A percentile compares a stretch with the other conserved stretches of the same genome.
phyloP scores from a whole-genome alignment of 2,113 vertebrate species.

The Danionella cerebrum region DNA sequence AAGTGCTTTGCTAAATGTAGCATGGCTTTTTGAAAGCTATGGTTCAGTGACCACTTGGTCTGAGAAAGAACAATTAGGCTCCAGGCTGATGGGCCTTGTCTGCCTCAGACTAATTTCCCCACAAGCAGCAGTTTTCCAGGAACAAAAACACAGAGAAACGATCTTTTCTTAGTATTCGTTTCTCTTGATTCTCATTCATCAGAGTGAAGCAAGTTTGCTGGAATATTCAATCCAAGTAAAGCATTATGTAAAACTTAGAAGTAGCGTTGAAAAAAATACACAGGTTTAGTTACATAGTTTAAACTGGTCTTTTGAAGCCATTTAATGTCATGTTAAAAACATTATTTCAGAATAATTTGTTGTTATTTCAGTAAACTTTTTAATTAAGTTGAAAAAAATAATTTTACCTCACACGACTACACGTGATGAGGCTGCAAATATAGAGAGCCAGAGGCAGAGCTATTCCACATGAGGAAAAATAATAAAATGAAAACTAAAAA shows the following conservation, averaged over 20 bases:
- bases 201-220: no score
- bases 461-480: not conserved
- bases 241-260: no score
- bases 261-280: no score
- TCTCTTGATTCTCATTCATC: no score
- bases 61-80: slow-evolving; percentile 5
- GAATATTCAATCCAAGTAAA: no score
- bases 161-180: no score
- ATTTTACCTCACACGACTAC: not conserved
- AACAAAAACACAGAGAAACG: no score
- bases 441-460: not conserved
- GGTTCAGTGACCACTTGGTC: not conserved
- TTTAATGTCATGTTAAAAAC: no score
- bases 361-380: no score
- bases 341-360: not conserved
- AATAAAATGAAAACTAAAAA: not conserved
- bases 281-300: no score
- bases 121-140: not conserved
- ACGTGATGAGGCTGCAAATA: not conserved
- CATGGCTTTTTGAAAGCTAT: not conserved
- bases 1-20: not conserved
- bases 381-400: not conserved
- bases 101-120: not conserved
- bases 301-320: not conserved
- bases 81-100: not conserved